Evolutionary conservation across 92 coral and sea anemone genomes (phyloP), one percentile per base, ranked within the genome.

Genomic region (Phenganax marumi): DNA sequence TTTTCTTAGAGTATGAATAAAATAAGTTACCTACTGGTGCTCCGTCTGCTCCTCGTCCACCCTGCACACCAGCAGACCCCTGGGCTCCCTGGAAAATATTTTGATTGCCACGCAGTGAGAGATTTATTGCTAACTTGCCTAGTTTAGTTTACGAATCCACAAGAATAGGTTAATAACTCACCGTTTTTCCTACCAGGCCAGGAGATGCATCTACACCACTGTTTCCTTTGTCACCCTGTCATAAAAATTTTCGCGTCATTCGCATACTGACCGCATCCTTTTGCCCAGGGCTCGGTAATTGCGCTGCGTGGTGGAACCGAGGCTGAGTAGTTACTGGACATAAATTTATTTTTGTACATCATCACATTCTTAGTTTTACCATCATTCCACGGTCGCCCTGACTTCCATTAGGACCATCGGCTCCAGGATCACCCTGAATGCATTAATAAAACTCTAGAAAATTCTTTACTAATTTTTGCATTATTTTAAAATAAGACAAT

Each of bases 11-110:
- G 66, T 26, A 81, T 19, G 74, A 14, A 52, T 39, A 39, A 81
- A 68, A 18, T 52, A 57, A 17, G 82, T 76, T 76, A 50, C 97
- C 88, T 70, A 91, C 97, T 80, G 87, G 86, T 33, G 87, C 54
- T 82, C 97, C 97, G 23, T 71, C 82, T 39, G 78, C 65, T 62
- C 97, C 97, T 56, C 83, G 53, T n/a, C 81, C 85, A 17, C 97
- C 97, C 52, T 70, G 51, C 50, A 54, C 51, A 50, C 97, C 97
- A 47, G 60, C 53, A 33, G 82, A 80, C 61, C 97, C 97, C 3
- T 87, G 75, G 56, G 88, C 86, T 71, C 97, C 97, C 97, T 91
- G 52, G 63, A 48, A 57, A n/a, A 54, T 63, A 21, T 66, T 12
- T 5, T 14, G 1, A 48, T 50, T 2, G 33, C 7, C 46, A 76